These are phyloP conservation scores for Callionymus lyra DNA, from an alignment of 2,113 vertebrate genomes.

Conservation along the genomic window DNA sequence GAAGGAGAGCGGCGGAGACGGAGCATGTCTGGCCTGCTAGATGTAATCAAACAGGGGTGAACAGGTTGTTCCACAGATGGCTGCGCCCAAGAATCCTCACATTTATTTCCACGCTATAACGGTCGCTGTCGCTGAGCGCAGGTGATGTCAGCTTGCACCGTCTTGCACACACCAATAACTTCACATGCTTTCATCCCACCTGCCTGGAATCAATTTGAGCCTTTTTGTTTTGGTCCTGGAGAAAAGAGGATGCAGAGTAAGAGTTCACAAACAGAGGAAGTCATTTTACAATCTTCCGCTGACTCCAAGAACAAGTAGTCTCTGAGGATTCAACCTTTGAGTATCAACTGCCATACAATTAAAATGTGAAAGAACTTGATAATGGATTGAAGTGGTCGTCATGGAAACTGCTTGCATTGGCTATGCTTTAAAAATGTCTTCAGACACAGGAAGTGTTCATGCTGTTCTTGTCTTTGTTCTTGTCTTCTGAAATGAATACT, in stretches of 20 bases:
- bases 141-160: conserved; percentile 34
- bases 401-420: conserved; percentile 10
- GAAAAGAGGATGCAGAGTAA: no score
- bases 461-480: conserved; percentile 6
- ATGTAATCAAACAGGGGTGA: conserved; percentile 55
- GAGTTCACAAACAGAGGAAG: conserved; percentile 11
- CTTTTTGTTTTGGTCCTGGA: conserved; percentile 9
- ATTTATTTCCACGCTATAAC: conserved; percentile 48
- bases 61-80: conserved; percentile 59
- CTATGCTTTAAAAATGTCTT: conserved; percentile 9
- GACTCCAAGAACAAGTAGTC: conserved; percentile 2
- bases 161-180: conserved; percentile 33
- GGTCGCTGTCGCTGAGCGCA: conserved; percentile 29
- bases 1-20: conserved; percentile 19
- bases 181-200: conserved; percentile 28
- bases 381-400: conserved; percentile 3
- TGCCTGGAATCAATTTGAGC: conserved; percentile 34
- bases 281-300: conserved; percentile 10
- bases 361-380: neutral
- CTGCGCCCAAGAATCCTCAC: conserved; percentile 37
- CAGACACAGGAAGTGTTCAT: conserved; percentile 1
- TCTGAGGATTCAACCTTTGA: conserved; percentile 8
- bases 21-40: conserved; percentile 24
- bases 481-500: neutral
- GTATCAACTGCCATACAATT: conserved; percentile 8